These are phyloP conservation scores for Aporophyla nigra DNA, from an alignment of 2,888 invertebrate genomes.

Conservation along the genomic window DNA sequence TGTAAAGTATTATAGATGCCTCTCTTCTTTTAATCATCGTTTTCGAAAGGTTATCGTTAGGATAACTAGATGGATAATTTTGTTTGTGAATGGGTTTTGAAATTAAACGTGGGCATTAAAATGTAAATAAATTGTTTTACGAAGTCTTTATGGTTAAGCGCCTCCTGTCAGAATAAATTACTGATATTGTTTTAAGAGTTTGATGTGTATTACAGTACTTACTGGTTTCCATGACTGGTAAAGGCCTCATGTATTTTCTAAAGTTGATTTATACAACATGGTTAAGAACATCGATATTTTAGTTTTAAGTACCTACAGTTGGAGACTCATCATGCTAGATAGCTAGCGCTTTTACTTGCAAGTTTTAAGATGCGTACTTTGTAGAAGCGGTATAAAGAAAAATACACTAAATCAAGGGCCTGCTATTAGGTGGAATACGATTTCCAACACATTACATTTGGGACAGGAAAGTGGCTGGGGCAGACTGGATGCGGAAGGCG, in stretches of 20 bases:
- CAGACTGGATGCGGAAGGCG: no score
- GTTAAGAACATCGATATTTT: background rate
- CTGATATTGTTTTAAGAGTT: background rate
- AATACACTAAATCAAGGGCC: no score
- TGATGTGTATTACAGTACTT: background rate
- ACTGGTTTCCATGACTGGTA: background rate
- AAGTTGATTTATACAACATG: background rate
- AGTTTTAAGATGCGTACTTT: no score
- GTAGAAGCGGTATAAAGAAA: no score
- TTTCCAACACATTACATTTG: background rate
- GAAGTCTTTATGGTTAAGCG: background rate
- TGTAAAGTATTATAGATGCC: constrained; percentile 16
- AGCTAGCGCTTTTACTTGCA: no score
- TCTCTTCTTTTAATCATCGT: constrained; percentile 36
- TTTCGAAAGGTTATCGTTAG: constrained; percentile 28
- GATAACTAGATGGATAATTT: constrained; percentile 11
- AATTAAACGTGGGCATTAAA: constrained; percentile 29
- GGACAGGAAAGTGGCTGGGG: no score
- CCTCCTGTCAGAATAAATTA: constrained; percentile 15
- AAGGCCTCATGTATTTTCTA: background rate
- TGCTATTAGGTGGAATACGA: no score
- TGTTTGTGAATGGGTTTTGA: constrained; percentile 24
- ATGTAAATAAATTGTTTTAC: constrained; percentile 18
- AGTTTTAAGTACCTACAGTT: background rate
- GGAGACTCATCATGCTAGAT: background rate